Conservation (phyloP, 2,797 vertebrate species). For the Anabacerthia variegaticeps region DNA sequence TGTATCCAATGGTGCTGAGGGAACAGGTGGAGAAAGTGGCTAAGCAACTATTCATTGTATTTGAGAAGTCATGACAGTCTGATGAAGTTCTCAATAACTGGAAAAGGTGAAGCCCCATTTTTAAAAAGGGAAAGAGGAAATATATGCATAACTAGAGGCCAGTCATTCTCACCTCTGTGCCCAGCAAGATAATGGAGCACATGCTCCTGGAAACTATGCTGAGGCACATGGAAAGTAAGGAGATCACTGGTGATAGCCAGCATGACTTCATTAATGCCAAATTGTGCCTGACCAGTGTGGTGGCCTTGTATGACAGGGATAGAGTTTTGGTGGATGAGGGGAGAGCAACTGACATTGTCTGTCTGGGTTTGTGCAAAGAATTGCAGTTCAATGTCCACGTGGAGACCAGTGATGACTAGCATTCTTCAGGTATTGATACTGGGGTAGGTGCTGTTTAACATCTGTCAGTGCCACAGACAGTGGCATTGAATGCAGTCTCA, state of each 20-base stretch:
- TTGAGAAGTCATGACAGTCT: background rate
- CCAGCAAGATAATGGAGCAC: background rate
- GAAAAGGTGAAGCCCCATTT: background rate
- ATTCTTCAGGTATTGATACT: rapidly evolving
- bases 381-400: background rate
- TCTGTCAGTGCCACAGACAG: background rate
- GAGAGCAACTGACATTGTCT: background rate
- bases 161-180: background rate
- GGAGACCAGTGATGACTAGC: rapidly evolving
- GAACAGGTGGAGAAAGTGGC: background rate
- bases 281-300: background rate
- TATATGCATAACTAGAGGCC: background rate
- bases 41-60: background rate
- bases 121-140: background rate
- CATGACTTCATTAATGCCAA: background rate
- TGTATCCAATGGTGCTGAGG: background rate
- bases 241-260: background rate
- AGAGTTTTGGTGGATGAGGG: background rate
- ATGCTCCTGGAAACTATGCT: background rate
- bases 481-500: background rate
- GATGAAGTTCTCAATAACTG: background rate
- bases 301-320: background rate
- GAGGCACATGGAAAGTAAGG: background rate
- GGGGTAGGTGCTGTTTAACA: background rate
- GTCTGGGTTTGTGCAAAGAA: background rate